Conservation (phyloP, 2,797 vertebrate genomes). For the Galaxias olidus region DNA sequence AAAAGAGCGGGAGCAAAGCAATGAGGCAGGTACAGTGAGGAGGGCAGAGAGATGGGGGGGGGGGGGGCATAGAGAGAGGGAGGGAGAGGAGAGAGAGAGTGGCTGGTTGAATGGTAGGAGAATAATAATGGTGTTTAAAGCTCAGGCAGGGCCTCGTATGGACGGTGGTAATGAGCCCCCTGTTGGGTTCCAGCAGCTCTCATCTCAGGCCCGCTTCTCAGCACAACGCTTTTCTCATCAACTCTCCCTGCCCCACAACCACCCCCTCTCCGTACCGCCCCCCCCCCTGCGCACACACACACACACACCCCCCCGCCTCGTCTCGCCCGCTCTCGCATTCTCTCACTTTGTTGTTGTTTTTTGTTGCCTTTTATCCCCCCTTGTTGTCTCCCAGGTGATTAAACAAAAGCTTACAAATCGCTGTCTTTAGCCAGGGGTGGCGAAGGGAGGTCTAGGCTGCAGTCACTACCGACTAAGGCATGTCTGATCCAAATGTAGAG, state of each 20-base stretch:
- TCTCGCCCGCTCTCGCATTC: slow-evolving; percentile 29
- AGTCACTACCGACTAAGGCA: slow-evolving; percentile 34
- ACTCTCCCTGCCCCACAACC: slow-evolving; percentile 31
- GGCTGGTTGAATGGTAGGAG: not conserved
- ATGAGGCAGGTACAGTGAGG: no score
- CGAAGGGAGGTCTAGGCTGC: slow-evolving; percentile 32
- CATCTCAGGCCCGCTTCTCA: slow-evolving; percentile 52
- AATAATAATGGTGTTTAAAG: slow-evolving; percentile 58
- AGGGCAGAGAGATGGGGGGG: not conserved
- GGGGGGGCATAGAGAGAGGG: slow-evolving; percentile 4
- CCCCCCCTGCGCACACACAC: slow-evolving; percentile 25
- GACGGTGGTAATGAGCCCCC: slow-evolving; percentile 43
- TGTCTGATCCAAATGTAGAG: slow-evolving; percentile 14
- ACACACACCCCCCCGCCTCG: slow-evolving; percentile 18
- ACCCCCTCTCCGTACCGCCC: slow-evolving; percentile 19
- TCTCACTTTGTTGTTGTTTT: slow-evolving; percentile 19
- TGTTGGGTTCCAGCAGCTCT: slow-evolving; percentile 38
- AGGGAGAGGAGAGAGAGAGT: slow-evolving; percentile 16
- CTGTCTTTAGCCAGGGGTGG: slow-evolving; percentile 47
- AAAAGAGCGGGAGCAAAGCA: no score
- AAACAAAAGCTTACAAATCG: slow-evolving; percentile 62
- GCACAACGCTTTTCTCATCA: slow-evolving; percentile 31
- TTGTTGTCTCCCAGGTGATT: slow-evolving; percentile 53
- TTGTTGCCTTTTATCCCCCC: slow-evolving; percentile 20
- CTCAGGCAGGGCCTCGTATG: slow-evolving; percentile 51